Conservation (phyloP, 2,888 invertebrate genomes). For the Pseudolycoriella hygida region DNA sequence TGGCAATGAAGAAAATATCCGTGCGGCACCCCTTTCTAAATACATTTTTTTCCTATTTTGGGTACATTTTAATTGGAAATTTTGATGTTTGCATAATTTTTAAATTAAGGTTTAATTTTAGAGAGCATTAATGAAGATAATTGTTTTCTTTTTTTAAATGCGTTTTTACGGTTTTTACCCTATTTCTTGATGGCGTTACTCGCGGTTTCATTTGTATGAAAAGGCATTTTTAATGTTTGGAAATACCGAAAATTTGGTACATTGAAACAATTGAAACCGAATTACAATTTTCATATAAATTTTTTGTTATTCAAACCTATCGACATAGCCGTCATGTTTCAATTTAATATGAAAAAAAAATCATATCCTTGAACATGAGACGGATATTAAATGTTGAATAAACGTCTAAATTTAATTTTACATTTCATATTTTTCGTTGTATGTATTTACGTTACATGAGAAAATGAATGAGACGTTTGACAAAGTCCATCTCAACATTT, state of each 20-base stretch:
- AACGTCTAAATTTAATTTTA: not conserved
- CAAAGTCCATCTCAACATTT: constrained; percentile 3
- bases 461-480: not conserved
- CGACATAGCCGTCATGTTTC: too few relatives aligned
- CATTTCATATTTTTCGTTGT: not conserved
- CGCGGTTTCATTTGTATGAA: too few relatives aligned
- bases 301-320: too few relatives aligned
- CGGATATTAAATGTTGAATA: constrained; percentile 3
- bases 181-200: too few relatives aligned
- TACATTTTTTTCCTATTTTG: not conserved
- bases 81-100: constrained; percentile 9
- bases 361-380: constrained; percentile 1
- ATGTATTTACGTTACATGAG: not conserved
- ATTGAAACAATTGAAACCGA: too few relatives aligned
- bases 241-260: too few relatives aligned
- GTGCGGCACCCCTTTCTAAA: not conserved
- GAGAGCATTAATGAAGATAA: constrained; percentile 7
- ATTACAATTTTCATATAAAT: too few relatives aligned
- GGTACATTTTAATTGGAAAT: constrained; percentile 8
- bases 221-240: too few relatives aligned
- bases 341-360: not conserved
- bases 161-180: not conserved
- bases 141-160: constrained; percentile 5
- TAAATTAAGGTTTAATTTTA: constrained; percentile 9
- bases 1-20: not conserved